Evolutionary conservation across 2,888 invertebrate genomes (phyloP).

Genomic region (Drosophila maculinotata): DNA sequence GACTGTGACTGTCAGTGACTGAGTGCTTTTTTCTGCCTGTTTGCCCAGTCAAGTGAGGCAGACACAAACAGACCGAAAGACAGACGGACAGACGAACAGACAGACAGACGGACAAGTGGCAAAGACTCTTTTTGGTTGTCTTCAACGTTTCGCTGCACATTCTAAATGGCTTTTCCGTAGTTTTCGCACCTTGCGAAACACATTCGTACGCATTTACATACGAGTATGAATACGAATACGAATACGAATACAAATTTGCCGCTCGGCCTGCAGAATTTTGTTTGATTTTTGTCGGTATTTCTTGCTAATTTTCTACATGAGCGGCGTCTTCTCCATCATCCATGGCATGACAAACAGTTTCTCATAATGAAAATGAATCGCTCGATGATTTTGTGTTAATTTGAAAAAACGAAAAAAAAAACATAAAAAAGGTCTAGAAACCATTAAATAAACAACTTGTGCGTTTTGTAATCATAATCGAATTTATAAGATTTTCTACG

Average conservation of each 20-base stretch:
- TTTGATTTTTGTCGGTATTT: constrained; percentile 40
- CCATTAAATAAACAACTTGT: constrained; percentile 37
- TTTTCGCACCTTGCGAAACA: constrained; percentile 79
- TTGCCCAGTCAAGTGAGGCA: constrained; percentile 71
- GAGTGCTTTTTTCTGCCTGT: constrained; percentile 51
- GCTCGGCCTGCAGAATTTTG: constrained; percentile 44
- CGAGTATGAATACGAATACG: constrained; percentile 16
- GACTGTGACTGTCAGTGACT: constrained; percentile 29
- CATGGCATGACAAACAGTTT: constrained; percentile 75
- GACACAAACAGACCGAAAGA: constrained; percentile 6
- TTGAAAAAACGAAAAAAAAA: constrained; percentile 21
- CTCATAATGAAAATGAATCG: constrained; percentile 57
- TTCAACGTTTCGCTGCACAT: constrained; percentile 83
- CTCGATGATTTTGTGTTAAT: constrained; percentile 67
- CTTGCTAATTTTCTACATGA: constrained; percentile 69
- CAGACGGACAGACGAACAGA: background rate
- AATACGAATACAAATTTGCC: background rate
- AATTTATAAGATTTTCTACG: constrained; percentile 55
- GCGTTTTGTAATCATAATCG: constrained; percentile 66
- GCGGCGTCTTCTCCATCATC: constrained; percentile 33
- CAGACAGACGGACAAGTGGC: constrained; percentile 26
- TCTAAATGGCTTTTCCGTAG: constrained; percentile 79
- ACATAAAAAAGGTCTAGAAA: constrained; percentile 28
- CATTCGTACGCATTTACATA: constrained; percentile 77
- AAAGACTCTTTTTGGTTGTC: constrained; percentile 47